Evolutionary conservation across 2,888 invertebrate genomes (phyloP).

Genomic region (Xylota sylvarum): DNA sequence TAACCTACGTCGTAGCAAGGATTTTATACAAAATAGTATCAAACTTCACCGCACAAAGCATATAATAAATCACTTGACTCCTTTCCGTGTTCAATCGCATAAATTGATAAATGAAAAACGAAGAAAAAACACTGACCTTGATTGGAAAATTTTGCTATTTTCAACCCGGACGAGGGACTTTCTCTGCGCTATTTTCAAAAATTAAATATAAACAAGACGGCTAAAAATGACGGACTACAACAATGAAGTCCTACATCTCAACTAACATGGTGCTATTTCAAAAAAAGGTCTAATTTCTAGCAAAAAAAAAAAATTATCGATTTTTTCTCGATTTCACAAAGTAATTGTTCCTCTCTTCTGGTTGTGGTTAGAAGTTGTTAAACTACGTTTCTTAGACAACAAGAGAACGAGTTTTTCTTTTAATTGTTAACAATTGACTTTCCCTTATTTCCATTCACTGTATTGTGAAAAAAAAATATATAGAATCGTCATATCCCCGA

Average conservation of each 20-base stretch:
- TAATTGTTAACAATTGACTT: slow-evolving; percentile 37
- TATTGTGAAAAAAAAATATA: slow-evolving; percentile 1
- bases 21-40: slow-evolving; percentile 29
- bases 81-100: slow-evolving; percentile 50
- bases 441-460: slow-evolving; percentile 4
- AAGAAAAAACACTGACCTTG: slow-evolving; percentile 60
- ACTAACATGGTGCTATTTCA: slow-evolving; percentile 11
- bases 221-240: slow-evolving; percentile 33
- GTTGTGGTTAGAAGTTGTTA: slow-evolving; percentile 8
- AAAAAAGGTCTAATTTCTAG: slow-evolving; percentile 26
- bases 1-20: slow-evolving; percentile 1
- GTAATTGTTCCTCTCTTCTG: slow-evolving; percentile 1
- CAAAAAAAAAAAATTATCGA: slow-evolving; percentile 44
- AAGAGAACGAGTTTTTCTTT: background rate
- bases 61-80: slow-evolving; percentile 57
- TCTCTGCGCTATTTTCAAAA: slow-evolving; percentile 5
- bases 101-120: slow-evolving; percentile 30
- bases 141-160: slow-evolving; percentile 37
- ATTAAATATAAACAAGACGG: slow-evolving; percentile 37
- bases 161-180: background rate
- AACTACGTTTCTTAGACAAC: slow-evolving; percentile 17
- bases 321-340: slow-evolving; percentile 40
- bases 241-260: slow-evolving; percentile 42
- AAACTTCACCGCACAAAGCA: slow-evolving; percentile 36
- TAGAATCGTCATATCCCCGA: slow-evolving; percentile 12